A percentile compares a stretch with the other conserved stretches of the same genome.
phyloP scores from a whole-genome alignment of 2,113 vertebrate species.

The Perca schrenkii region DNA sequence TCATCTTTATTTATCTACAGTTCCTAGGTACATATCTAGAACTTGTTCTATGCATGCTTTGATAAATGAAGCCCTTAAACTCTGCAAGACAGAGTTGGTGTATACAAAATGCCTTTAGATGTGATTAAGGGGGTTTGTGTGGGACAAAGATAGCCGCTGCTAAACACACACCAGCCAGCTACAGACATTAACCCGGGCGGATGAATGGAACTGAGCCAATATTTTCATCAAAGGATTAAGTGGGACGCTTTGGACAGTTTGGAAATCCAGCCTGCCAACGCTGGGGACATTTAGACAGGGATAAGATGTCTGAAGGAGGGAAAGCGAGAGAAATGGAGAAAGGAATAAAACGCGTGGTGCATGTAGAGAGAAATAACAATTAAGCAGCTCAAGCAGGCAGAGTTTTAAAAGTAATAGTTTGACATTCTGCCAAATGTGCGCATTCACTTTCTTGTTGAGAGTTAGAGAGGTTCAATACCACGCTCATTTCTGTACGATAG shows the following conservation, averaged over 20 bases:
- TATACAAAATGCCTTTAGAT: constrained; percentile 26
- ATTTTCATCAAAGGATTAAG: constrained; percentile 70
- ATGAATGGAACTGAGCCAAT: constrained; percentile 64
- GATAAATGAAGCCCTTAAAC: constrained; percentile 1
- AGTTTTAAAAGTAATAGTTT: not conserved
- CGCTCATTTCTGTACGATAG: not conserved
- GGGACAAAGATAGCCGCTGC: not conserved
- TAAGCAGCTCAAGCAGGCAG: not conserved
- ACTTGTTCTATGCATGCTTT: not conserved
- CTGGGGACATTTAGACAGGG: constrained; percentile 4
- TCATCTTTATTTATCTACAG: not conserved
- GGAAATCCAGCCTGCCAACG: constrained; percentile 36
- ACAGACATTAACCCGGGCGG: constrained; percentile 19
- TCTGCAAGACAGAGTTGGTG: constrained; percentile 11
- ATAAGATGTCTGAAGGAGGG: constrained; percentile 3
- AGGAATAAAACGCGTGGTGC: not conserved
- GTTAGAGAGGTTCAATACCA: not conserved
- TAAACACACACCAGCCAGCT: not conserved
- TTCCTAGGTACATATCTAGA: not conserved
- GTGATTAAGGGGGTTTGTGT: constrained; percentile 32
- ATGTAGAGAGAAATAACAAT: not conserved
- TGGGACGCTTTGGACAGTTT: constrained; percentile 44
- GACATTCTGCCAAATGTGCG: not conserved
- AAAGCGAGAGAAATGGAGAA: constrained; percentile 15
- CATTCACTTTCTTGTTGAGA: not conserved